Base-by-base conservation (phyloP, 2,113 vertebrate species). In the Arothron firmamentum region DNA sequence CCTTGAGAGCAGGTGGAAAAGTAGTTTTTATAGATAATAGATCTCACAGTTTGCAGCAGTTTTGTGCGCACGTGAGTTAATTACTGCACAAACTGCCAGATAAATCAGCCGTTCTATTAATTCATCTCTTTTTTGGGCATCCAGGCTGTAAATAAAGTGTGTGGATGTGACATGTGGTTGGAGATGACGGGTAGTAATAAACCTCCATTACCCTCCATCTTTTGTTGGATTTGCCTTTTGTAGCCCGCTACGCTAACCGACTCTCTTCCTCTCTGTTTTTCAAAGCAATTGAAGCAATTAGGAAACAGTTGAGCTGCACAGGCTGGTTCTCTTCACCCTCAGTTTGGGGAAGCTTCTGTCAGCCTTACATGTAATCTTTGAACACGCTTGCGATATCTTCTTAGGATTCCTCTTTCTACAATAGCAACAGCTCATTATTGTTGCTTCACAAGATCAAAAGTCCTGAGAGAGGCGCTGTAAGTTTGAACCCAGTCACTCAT, bases 51-150 rank as follows among this genome's bases (percentile, higher is more conserved):
- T 64, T 62, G 62, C 28, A 14, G 56, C 21, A 38, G 47, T 25
- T 65, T 41, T 48, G 81, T 74, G 74, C 83, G 72, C 74, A 52
- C 74, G 65, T 50, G 76, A 90, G 88, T 80, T 85, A 87, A 89
- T 90, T 90, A 86, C 91, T 90, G 74, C 25, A 60, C 89, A 89
- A 90, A 77, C 14, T 4, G 43, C 23, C 75, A 78, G 67, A 89
- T 85, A 85, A 92, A 91, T 89, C 88, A 75, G 89, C 83, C 80
- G 85, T 91, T 92, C 92, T 89, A 90, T 88, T 89, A 91, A 88
- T 85, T 90, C 81, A 90, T 90, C 34, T 38, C 34, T 38, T 38
- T 82, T 74, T 31, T 45, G 62, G 66, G 65, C 59, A 79, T 59
- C 62, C 56, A 42, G 77, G 78, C 74, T 68, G 79, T 91, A 91